These are phyloP conservation scores for Dorcus hopei DNA, from an alignment of 2,888 invertebrate genomes.

Conservation along the genomic window DNA sequence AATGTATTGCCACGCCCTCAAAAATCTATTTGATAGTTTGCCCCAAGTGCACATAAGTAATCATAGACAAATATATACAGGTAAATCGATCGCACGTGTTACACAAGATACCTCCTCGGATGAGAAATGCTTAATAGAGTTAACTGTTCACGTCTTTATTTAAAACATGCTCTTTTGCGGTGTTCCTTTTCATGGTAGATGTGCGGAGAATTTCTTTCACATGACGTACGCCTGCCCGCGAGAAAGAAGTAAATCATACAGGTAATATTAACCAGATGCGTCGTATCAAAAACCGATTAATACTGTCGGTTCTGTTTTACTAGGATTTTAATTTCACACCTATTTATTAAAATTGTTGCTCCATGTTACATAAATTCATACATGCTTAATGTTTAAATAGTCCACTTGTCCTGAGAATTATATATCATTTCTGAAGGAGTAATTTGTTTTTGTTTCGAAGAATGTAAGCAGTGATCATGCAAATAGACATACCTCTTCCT, in stretches of 20 bases:
- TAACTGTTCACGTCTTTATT: background rate
- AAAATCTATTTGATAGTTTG: conserved; percentile 17
- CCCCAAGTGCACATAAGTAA: conserved; percentile 14
- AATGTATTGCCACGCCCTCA: conserved; percentile 17
- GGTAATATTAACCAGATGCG: conserved; percentile 8
- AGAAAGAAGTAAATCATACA: conserved; percentile 12
- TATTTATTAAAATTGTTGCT: conserved; percentile 18
- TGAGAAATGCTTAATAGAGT: background rate
- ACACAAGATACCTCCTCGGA: background rate
- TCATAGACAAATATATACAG: conserved; percentile 14
- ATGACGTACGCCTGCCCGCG: background rate
- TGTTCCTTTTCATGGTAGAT: too few relatives aligned
- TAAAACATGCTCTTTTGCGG: too few relatives aligned
- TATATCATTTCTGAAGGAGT: too few relatives aligned
- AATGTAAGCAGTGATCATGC: too few relatives aligned
- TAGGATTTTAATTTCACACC: conserved; percentile 25
- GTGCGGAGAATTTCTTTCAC: too few relatives aligned
- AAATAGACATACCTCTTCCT: too few relatives aligned
- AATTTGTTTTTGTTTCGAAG: too few relatives aligned
- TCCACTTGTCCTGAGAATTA: too few relatives aligned
- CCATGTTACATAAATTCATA: background rate
- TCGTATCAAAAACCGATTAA: conserved; percentile 24
- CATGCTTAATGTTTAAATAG: too few relatives aligned
- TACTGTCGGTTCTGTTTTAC: conserved; percentile 19
- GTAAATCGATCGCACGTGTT: conserved; percentile 15